Evolutionary conservation across 1,140 invertebrate species (phyloP).

Genomic region (Plectrocnemia conspersa): DNA sequence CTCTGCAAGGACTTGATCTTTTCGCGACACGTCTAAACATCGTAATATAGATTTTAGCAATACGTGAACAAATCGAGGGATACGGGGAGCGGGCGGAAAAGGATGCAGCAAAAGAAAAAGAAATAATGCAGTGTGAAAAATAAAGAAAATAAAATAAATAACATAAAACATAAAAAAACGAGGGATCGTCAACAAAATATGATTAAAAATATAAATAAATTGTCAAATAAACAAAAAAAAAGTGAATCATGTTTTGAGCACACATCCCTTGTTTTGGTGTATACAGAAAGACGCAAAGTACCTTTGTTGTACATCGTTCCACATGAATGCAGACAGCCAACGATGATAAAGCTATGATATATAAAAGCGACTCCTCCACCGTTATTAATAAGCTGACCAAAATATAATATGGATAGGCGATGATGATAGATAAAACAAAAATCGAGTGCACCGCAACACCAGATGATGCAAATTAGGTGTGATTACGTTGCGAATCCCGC

Average conservation of each 20-base stretch:
- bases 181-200: conserved; percentile 32
- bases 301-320: conserved; percentile 30
- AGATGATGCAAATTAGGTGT: conserved; percentile 16
- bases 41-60: conserved; percentile 46
- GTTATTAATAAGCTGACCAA: conserved; percentile 27
- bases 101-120: conserved; percentile 63
- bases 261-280: conserved; percentile 30
- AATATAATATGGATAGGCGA: conserved; percentile 24
- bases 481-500: conserved; percentile 19
- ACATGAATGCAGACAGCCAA: conserved; percentile 25
- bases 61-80: conserved; percentile 39
- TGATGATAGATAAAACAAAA: conserved; percentile 25
- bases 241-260: conserved; percentile 27
- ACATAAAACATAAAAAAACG: conserved; percentile 28
- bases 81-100: conserved; percentile 37
- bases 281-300: conserved; percentile 28
- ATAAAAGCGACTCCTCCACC: conserved; percentile 33
- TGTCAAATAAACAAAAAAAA: conserved; percentile 20
- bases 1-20: conserved; percentile 78
- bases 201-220: conserved; percentile 24
- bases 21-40: conserved; percentile 74
- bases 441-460: conserved; percentile 27
- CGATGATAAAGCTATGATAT: conserved; percentile 33
- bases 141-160: conserved; percentile 37
- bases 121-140: conserved; percentile 51